phyloP scores from a whole-genome alignment of 92 coral and sea anemone genomes.

The Muricea muricata region DNA sequence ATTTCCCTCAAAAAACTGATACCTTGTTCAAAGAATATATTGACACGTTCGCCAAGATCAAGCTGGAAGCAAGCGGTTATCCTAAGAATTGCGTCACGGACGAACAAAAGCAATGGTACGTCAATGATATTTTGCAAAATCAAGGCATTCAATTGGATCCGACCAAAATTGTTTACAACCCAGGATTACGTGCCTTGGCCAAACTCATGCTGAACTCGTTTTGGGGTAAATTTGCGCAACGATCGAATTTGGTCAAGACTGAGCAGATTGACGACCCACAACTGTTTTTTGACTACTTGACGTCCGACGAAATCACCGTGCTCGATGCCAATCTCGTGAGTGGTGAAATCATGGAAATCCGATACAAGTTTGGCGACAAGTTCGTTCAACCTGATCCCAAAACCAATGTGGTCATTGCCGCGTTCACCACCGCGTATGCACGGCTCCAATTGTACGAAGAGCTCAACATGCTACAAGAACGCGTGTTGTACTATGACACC shows the following conservation, averaged over 20 bases:
- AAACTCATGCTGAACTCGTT: constrained; percentile 59
- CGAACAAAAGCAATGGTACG: constrained; percentile 15
- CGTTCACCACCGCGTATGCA: too few relatives aligned
- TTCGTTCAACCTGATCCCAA: too few relatives aligned
- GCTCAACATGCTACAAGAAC: not conserved
- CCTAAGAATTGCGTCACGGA: not conserved
- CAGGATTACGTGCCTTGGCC: constrained; percentile 57
- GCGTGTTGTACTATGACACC: not conserved
- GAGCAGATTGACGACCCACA: too few relatives aligned
- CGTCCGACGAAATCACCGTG: too few relatives aligned
- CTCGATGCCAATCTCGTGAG: too few relatives aligned
- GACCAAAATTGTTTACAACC: constrained; percentile 43
- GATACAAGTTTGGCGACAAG: too few relatives aligned
- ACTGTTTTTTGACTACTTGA: too few relatives aligned
- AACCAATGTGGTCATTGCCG: too few relatives aligned
- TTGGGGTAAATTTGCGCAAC: not conserved
- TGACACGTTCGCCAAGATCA: constrained; percentile 57
- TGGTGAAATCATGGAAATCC: too few relatives aligned
- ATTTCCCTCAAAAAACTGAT: constrained; percentile 41
- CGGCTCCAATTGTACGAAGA: not conserved
- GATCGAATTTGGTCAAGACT: too few relatives aligned
- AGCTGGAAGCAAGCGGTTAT: constrained; percentile 27
- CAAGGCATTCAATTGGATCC: constrained; percentile 49
- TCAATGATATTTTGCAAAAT: constrained; percentile 10
- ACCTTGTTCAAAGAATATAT: constrained; percentile 51